These are phyloP conservation scores for Halichoerus grypus DNA, from an alignment of 2,113 vertebrate species.

Conservation along the genomic window DNA sequence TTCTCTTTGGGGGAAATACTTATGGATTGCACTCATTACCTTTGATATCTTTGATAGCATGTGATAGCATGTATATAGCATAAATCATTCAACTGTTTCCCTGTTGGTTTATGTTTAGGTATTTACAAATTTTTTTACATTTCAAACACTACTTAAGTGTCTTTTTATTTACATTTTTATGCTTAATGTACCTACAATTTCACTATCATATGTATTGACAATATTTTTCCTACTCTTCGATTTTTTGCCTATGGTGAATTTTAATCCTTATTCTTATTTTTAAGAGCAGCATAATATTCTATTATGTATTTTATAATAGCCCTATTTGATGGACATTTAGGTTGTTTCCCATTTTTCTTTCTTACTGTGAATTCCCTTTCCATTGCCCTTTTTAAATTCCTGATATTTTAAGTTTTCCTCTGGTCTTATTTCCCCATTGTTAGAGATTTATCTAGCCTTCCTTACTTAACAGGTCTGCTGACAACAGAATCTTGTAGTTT, in stretches of 20 bases:
- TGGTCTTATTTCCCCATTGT: not conserved
- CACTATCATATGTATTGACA: not conserved
- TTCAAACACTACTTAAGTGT: not conserved
- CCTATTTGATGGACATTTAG: not conserved
- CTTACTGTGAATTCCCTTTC: not conserved
- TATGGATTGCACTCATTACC: not conserved
- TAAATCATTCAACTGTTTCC: not conserved
- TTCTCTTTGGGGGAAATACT: not conserved
- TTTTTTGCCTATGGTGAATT: not conserved
- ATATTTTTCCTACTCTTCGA: not conserved
- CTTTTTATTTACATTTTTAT: not conserved
- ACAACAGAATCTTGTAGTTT: not conserved
- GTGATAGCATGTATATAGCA: not conserved
- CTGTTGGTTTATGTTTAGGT: not conserved
- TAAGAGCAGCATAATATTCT: not conserved
- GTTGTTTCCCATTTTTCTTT: not conserved
- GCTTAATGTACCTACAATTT: not conserved
- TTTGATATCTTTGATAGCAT: not conserved
- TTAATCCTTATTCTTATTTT: not conserved
- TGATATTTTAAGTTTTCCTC: not conserved
- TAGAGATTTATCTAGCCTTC: not conserved
- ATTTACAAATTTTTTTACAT: not conserved
- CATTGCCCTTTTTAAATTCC: not conserved
- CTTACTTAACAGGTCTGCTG: not conserved
- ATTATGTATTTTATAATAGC: not conserved